Conservation (phyloP, 2,113 vertebrate genomes). For the Nothoprocta perdicaria region DNA sequence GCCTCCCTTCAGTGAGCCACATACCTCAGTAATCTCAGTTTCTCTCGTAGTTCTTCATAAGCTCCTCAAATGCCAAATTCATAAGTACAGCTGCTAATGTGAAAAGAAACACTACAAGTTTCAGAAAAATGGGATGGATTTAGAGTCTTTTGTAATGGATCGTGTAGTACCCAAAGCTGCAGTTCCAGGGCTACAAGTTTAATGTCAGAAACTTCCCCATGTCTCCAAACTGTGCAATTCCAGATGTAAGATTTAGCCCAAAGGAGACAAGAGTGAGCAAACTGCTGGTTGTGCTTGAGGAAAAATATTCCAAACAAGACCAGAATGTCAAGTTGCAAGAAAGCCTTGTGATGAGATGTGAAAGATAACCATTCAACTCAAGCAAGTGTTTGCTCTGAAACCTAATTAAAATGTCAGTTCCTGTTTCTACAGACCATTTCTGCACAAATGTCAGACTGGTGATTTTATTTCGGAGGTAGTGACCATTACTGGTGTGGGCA, state of each 20-base stretch:
- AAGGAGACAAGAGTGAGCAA: background rate
- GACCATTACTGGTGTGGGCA: background rate
- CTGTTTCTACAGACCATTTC: constrained; percentile 27
- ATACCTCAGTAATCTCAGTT: constrained; percentile 6
- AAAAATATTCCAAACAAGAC: constrained; percentile 34
- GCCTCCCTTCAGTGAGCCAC: background rate
- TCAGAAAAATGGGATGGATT: background rate
- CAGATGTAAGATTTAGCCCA: background rate
- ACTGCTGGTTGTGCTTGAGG: background rate
- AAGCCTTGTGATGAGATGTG: constrained; percentile 20
- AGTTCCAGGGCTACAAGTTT: background rate
- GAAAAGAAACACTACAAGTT: background rate
- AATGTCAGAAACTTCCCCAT: background rate
- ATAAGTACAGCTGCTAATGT: constrained; percentile 21
- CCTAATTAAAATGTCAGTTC: constrained; percentile 40
- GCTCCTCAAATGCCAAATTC: constrained; percentile 19
- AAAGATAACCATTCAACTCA: constrained; percentile 20
- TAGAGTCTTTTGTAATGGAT: background rate
- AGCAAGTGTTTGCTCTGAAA: constrained; percentile 37
- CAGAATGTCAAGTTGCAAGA: constrained; percentile 30
- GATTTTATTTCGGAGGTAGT: background rate
- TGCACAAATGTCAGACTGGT: background rate
- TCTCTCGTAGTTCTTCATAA: constrained; percentile 27
- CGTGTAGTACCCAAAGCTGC: background rate
- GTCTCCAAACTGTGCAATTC: background rate